Evolutionary conservation across 2,113 vertebrate species (phyloP), one percentile per base, ranked within the genome.

Genomic region (Trichomycterus rosablanca): DNA sequence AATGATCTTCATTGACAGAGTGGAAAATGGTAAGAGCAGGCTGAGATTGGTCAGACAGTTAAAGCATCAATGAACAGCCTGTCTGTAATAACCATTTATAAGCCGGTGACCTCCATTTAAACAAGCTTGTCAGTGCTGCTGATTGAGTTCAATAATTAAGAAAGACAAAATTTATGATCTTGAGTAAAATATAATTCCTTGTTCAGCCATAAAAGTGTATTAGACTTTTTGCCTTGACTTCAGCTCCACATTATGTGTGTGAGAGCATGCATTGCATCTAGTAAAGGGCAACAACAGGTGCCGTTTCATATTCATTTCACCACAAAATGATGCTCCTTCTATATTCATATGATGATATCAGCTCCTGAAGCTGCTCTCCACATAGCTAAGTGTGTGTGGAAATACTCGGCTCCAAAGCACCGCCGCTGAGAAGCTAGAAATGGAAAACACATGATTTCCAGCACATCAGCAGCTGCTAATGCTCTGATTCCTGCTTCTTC

Each of bases 261-360:
- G 40, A 50, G 67, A 56, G 23, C 54, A 54, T 56, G 58, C 24
- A 6, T 50, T 78, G 77, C 74, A 57, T 53, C 74, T 59, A 70
- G 74, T 71, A 61, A 60, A 59, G 63, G 6, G 57, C 35, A 57
- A 58, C 55, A 80, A 81, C 85, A 86, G 83, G 74, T 84, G 83
- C 66, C 54, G 53, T 74, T 77, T 79, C 83, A 76, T 73, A 84
- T 83, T 79, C 62, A 74, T 82, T 81, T 71, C 84, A 79, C 65
- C 37, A 72, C 75, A 66, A 78, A 81, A 84, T 83, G 84, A 85
- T 78, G 80, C 59, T 65, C 59, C 7, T 59, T 76, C 81, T 88
- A 82, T 84, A 86, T 85, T 83, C 76, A 81, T 68, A 72, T 59
- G 7, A 73, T 86, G 81, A 86, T 78, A 84, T 88, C 83, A 88